These are phyloP conservation scores for Idaea aversata DNA, from an alignment of 2,888 invertebrate genomes.

Conservation along the genomic window DNA sequence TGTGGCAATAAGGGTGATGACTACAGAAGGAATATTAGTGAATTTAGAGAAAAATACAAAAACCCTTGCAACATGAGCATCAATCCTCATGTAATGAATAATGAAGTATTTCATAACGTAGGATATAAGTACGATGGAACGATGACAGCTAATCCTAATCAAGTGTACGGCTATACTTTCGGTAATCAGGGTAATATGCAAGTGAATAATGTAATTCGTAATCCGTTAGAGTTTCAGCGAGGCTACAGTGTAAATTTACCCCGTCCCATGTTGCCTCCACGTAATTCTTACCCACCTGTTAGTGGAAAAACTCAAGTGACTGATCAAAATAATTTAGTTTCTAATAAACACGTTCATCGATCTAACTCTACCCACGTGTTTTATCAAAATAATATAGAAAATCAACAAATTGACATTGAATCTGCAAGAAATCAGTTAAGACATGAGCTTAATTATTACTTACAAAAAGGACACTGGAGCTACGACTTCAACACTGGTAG, in stretches of 20 bases:
- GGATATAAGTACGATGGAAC: constrained; percentile 70
- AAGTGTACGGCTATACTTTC: constrained; percentile 76
- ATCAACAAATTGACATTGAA: constrained; percentile 66
- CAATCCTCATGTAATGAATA: constrained; percentile 57
- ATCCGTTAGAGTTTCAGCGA: constrained; percentile 79
- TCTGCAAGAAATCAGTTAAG: constrained; percentile 71
- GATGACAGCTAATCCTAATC: constrained; percentile 67
- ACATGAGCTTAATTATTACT: constrained; percentile 72
- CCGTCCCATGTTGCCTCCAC: constrained; percentile 81
- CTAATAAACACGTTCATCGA: constrained; percentile 80
- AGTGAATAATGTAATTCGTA: constrained; percentile 75
- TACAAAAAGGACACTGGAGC: constrained; percentile 77
- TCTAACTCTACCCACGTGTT: constrained; percentile 83
- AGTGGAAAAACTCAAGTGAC: constrained; percentile 78
- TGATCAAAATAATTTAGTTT: constrained; percentile 73
- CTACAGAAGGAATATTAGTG: constrained; percentile 81
- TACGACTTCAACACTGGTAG: constrained; percentile 75
- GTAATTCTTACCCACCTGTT: constrained; percentile 82
- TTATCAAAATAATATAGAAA: constrained; percentile 63
- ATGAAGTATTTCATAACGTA: constrained; percentile 72
- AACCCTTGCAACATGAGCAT: constrained; percentile 71
- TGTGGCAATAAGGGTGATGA: constrained; percentile 74
- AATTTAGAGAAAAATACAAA: constrained; percentile 83
- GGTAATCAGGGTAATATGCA: constrained; percentile 79
- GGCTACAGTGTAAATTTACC: constrained; percentile 79